Conservation (phyloP, 64 coral and sea anemone genomes). For the Actinia tenebrosa region DNA sequence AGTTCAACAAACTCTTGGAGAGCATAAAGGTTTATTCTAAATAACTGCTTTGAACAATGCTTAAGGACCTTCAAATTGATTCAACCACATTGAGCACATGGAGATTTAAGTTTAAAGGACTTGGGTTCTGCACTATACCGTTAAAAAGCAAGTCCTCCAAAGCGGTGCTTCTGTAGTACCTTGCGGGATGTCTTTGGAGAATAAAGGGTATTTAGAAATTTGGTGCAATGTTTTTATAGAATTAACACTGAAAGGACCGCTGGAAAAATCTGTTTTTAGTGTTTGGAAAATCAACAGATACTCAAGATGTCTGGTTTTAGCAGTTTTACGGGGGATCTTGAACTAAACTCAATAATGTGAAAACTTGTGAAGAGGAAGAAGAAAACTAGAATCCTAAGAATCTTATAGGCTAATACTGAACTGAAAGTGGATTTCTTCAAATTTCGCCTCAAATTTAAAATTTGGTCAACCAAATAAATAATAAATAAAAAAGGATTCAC, state of each 20-base stretch:
- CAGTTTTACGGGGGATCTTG: background rate
- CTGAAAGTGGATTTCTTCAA: background rate
- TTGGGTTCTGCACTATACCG: background rate
- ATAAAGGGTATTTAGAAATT: background rate
- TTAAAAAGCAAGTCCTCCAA: slow-evolving; percentile 2
- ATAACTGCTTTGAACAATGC: slow-evolving; percentile 8
- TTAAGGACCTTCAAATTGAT: slow-evolving; percentile 2
- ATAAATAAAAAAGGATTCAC: background rate
- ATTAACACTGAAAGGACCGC: background rate
- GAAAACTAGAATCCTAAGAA: background rate
- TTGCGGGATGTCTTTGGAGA: slow-evolving; percentile 7
- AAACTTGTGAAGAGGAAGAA: background rate
- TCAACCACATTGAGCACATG: slow-evolving; percentile 2
- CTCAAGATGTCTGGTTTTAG: background rate
- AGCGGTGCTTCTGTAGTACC: slow-evolving; percentile 6
- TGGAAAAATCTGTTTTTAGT: background rate
- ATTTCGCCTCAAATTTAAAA: background rate
- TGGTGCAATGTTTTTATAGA: background rate
- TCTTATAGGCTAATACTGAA: background rate
- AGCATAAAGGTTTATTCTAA: background rate
- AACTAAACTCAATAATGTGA: background rate
- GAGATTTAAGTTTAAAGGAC: slow-evolving; percentile 3
- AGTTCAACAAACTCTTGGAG: slow-evolving; percentile 9
- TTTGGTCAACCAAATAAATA: background rate
- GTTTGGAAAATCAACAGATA: background rate